These are phyloP conservation scores for Sinonovacula constricta DNA, from an alignment of 1,140 invertebrate genomes.

Conservation along the genomic window DNA sequence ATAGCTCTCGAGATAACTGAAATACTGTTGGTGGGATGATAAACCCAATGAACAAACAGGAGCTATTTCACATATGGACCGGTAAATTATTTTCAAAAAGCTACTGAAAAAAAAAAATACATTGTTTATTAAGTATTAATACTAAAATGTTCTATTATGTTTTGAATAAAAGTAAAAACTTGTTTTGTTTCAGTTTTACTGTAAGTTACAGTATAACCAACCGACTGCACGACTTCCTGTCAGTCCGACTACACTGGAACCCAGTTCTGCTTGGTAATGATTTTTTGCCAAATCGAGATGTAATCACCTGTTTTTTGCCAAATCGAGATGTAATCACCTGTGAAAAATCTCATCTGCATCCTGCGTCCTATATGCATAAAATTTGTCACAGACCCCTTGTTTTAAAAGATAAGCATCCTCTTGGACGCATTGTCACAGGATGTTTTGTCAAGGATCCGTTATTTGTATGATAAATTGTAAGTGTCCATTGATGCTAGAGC, in stretches of 20 bases:
- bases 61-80: too few species aligned
- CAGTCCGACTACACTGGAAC: conserved; percentile 18
- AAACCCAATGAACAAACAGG: too few species aligned
- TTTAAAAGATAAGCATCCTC: not conserved
- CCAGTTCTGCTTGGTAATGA: conserved; percentile 9
- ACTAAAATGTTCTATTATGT: too few species aligned
- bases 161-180: too few species aligned
- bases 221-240: conserved; percentile 25
- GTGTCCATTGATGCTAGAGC: too few species aligned
- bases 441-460: not conserved
- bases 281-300: not conserved
- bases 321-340: not conserved
- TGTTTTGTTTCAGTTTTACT: conserved; percentile 40
- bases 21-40: too few species aligned
- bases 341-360: not conserved
- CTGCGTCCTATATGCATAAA: not conserved
- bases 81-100: too few species aligned
- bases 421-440: too few species aligned
- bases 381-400: not conserved
- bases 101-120: too few species aligned
- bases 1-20: too few species aligned
- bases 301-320: not conserved
- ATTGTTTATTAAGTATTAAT: too few species aligned
- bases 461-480: not conserved
- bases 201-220: conserved; percentile 25